Evolutionary conservation across 2,888 invertebrate genomes (phyloP), one percentile per base, ranked within the genome.

Genomic region (Melanotus villosus): DNA sequence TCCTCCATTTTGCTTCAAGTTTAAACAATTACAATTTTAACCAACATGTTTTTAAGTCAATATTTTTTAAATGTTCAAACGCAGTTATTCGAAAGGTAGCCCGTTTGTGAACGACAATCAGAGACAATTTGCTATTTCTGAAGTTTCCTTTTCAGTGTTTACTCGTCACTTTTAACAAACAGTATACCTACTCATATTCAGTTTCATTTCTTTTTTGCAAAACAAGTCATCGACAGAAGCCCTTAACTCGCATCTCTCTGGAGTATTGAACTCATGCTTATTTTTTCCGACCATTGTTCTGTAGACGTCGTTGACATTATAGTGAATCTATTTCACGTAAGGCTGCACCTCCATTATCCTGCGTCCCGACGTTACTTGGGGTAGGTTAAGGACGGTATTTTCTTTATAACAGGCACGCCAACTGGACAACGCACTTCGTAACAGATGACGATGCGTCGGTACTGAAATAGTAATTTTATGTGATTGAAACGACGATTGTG

Each of bases 301-400:
- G 41, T 16, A 14, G 23, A 52, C 66, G 65, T 58, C 65, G 38
- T 54, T 60, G 66, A 58, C 65, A 38, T 59, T 19, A 52, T 16
- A 32, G 59, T 43, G 60, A 67, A 67, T 67, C 60, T 45, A 59
- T 66, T 54, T 34, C 43, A 60, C 60, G 43, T 67, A 67, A 67
- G 66, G 66, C 59, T 67, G 52, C 66, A 60, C 66, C 45, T 54
- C 47, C 23, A 65, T 45, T 58, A 36, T 59, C 36, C 47, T 34
- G 2, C 38, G 19, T 43, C 43, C 21, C 58, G 32, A 58, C 58
- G 36, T 23, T 54, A 5, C 26, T 52, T 65, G 60, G 34, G 66
- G 54, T 67, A 67, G 66, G 66, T 67, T 60, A 54, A 16, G 54
- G 21, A 16, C 32, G 54, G 16, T 14, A n/a, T 54, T 59, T 41